Percentiles rank a stretch among this genome's conserved stretches.
Conservation (phyloP, 1,140 invertebrate species). For the Sycobia sp. region DNA sequence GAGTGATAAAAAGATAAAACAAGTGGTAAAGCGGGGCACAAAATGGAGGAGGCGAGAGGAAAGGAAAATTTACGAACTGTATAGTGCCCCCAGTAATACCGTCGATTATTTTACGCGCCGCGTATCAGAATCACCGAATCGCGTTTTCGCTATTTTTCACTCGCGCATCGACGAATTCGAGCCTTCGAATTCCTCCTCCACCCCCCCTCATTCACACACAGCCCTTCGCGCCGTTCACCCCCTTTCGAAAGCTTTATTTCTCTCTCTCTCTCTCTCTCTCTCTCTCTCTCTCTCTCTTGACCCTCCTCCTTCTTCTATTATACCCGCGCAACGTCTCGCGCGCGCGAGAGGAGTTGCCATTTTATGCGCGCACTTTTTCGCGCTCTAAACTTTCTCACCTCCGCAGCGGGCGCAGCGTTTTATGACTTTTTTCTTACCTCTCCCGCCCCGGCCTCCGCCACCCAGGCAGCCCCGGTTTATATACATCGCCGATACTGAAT, state of each 20-base stretch:
- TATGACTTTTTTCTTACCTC: neutral
- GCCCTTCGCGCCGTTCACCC: too few species aligned
- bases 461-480: too few species aligned
- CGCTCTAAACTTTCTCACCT: neutral
- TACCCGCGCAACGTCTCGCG: too few species aligned
- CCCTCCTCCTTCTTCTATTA: too few species aligned
- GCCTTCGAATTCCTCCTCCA: neutral
- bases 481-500: neutral
- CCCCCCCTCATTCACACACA: too few species aligned
- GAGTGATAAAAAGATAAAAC: neutral
- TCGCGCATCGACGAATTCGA: conserved; percentile 16
- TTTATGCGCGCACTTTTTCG: conserved; percentile 8
- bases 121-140: conserved; percentile 6
- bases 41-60: neutral
- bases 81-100: conserved; percentile 12
- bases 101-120: conserved; percentile 14
- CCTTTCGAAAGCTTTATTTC: too few species aligned
- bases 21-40: too few species aligned
- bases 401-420: neutral
- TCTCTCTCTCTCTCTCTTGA: neutral
- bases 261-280: too few species aligned
- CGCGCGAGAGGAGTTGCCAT: neutral
- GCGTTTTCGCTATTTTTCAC: conserved; percentile 20
- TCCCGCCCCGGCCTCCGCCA: too few species aligned
- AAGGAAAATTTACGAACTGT: conserved; percentile 7